A percentile compares a stretch with the other conserved stretches of the same genome.
Evolutionary conservation across 2,797 vertebrate genomes (phyloP).

Genomic region (Oreochromis mossambicus): DNA sequence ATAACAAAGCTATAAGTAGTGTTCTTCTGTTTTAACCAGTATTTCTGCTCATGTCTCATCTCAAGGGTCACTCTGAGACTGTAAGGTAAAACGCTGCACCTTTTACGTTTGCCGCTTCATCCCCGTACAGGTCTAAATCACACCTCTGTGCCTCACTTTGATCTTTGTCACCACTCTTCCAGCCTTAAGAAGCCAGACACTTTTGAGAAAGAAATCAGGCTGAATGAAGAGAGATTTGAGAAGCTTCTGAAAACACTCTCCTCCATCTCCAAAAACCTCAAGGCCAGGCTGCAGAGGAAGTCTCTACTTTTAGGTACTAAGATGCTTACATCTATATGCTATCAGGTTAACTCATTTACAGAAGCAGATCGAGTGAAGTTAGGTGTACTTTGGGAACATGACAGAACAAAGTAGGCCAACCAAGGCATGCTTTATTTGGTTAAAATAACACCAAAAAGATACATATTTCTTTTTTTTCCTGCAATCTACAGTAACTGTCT

Average conservation of each 20-base stretch:
- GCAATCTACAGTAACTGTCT: background rate
- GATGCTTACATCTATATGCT: background rate
- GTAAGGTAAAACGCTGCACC: conserved; percentile 41
- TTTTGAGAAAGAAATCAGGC: conserved; percentile 55
- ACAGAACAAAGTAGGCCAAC: background rate
- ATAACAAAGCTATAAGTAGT: background rate
- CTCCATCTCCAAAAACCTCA: conserved; percentile 64
- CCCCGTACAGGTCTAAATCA: background rate
- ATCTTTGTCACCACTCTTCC: background rate
- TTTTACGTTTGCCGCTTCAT: background rate
- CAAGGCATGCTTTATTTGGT: background rate
- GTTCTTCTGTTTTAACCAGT: background rate
- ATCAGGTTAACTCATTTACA: background rate
- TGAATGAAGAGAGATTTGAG: conserved; percentile 67
- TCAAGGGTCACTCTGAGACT: conserved; percentile 17
- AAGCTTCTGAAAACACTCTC: conserved; percentile 65
- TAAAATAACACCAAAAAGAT: background rate
- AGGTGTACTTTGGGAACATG: background rate
- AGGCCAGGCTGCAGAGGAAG: conserved; percentile 71
- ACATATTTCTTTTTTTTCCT: too few species aligned
- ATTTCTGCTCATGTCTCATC: conserved; percentile 3
- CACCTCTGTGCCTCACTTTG: background rate
- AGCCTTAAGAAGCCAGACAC: conserved; percentile 64
- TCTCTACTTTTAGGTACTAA: conserved; percentile 68
- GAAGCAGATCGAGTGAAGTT: background rate